Conservation (phyloP, 2,797 vertebrate genomes). For the Macroramphosus scolopax region DNA sequence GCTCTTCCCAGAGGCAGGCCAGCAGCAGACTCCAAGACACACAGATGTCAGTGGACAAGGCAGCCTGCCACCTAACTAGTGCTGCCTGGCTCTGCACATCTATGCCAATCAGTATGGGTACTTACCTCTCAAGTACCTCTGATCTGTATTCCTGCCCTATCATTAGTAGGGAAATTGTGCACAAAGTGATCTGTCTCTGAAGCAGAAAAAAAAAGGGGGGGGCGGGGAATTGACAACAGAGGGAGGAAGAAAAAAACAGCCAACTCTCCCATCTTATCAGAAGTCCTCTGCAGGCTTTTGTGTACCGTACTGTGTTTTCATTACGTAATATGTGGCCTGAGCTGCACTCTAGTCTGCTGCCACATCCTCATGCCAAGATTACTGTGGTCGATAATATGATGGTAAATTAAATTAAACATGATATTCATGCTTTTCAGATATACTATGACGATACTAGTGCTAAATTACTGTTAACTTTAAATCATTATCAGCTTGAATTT, state of each 20-base stretch:
- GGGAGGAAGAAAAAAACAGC: conserved; percentile 35
- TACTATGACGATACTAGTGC: too few relatives aligned
- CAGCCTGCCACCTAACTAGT: conserved; percentile 31
- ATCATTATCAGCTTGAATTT: too few relatives aligned
- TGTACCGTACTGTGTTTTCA: background rate
- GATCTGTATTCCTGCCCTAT: conserved; percentile 43
- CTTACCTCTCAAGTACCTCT: conserved; percentile 41
- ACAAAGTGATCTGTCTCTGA: conserved; percentile 55
- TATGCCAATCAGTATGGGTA: conserved; percentile 40
- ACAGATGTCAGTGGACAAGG: conserved; percentile 24
- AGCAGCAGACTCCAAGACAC: conserved; percentile 34
- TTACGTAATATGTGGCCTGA: too few relatives aligned
- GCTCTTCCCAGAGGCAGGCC: conserved; percentile 32
- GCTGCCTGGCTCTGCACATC: conserved; percentile 30
- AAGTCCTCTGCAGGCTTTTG: background rate
- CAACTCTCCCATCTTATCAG: conserved; percentile 2
- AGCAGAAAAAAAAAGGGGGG: conserved; percentile 37
- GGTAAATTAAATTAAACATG: too few relatives aligned
- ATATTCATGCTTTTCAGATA: too few relatives aligned
- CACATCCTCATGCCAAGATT: too few relatives aligned
- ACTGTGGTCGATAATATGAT: too few relatives aligned
- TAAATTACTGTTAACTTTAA: too few relatives aligned
- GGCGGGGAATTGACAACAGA: conserved; percentile 39
- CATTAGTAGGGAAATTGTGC: conserved; percentile 63
- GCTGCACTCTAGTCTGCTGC: too few relatives aligned